Evolutionary conservation across 2,888 invertebrate genomes (phyloP).

Genomic region (Lymantria monacha): DNA sequence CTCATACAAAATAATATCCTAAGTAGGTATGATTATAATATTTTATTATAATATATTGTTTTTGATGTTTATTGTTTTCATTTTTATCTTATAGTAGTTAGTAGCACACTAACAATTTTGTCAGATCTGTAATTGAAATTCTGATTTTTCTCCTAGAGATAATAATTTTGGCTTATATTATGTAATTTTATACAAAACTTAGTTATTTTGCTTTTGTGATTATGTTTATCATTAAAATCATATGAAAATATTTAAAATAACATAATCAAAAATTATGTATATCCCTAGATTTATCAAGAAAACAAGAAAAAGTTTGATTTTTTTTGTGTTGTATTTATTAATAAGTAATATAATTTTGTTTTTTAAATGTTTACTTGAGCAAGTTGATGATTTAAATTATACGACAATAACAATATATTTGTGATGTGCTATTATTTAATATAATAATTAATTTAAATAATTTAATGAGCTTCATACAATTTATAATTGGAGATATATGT

Average conservation of each 20-base stretch:
- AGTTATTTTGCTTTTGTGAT: slow-evolving; percentile 55
- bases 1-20: slow-evolving; percentile 77
- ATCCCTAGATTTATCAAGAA: slow-evolving; percentile 30
- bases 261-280: slow-evolving; percentile 46
- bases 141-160: slow-evolving; percentile 79
- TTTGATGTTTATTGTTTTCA: slow-evolving; percentile 65
- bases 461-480: slow-evolving; percentile 14
- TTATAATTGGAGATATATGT: slow-evolving; percentile 16
- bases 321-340: neutral
- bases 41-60: slow-evolving; percentile 76
- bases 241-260: slow-evolving; percentile 45
- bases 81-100: slow-evolving; percentile 68
- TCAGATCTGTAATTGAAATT: slow-evolving; percentile 82
- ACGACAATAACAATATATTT: slow-evolving; percentile 35
- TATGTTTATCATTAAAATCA: slow-evolving; percentile 55
- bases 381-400: slow-evolving; percentile 34
- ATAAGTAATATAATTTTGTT: slow-evolving; percentile 1
- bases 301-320: slow-evolving; percentile 34
- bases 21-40: slow-evolving; percentile 79
- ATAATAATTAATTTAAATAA: neutral
- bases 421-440: neutral
- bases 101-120: slow-evolving; percentile 83
- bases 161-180: slow-evolving; percentile 74
- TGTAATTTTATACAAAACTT: slow-evolving; percentile 63
- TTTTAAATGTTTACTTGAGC: slow-evolving; percentile 36